Base-by-base conservation (phyloP, 2,797 vertebrate species). In the Rachycentron canadum region DNA sequence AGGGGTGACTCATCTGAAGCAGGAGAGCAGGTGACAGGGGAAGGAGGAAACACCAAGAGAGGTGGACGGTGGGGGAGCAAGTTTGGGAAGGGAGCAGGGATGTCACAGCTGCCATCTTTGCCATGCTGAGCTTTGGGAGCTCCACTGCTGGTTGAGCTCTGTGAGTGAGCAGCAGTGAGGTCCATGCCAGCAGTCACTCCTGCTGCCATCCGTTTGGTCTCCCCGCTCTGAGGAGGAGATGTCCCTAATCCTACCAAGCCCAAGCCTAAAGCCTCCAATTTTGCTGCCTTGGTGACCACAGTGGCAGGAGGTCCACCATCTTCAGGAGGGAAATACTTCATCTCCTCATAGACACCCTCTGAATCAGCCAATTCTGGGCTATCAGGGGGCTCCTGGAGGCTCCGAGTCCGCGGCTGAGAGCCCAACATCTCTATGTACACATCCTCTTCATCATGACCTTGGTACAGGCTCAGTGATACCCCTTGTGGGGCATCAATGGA, bases 321-420 rank as follows among this genome's bases (percentile, higher is more conserved):
- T 83, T 97, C 97, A 2, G 93, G 86, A 55, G 92, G 90, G 69
- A 96, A 96, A 90, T 97, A 99, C 57, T 97, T 99, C 98, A 99
- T 99, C 86, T 99, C 98, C 89, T 99, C 98, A n/a, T 99, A 99
- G 25, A 99, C 98, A 0, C 96, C 96, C 80, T 99, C 98, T 0
- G 94, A 91, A 50, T 94, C 93, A 0, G 80, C 94, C 83, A 94
- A 95, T 43, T 98, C 97, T 0, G 96, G 96, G 89, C 96, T 96
- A 55, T 94, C 93, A 0, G 84, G 91, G 0, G 85, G 92, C 36
- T 96, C 95, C 25, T 94, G 91, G 73, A 94, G 93, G 80, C 86
- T 92, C 9, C 87, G 91, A 71, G 94, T 92, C 47, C 92, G 91
- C 1, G 74, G 79, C 47, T 95, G 94, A 23, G 96, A 95, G 55